phyloP scores from a whole-genome alignment of 2,888 invertebrate genomes.

The Spilarctia lutea region DNA sequence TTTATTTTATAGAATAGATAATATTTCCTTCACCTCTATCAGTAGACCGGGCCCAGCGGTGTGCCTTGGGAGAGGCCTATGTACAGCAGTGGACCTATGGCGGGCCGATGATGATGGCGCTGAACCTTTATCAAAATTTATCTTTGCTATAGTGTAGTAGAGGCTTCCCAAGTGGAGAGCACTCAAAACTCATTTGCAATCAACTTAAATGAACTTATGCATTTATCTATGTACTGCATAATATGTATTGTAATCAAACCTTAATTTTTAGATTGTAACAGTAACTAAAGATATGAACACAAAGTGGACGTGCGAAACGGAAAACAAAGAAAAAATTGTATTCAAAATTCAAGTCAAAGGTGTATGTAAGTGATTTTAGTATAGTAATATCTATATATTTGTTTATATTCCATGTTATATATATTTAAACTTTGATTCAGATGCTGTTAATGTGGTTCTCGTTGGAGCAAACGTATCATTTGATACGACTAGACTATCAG shows the following conservation, averaged over 20 bases:
- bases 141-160: no score
- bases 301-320: not conserved
- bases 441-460: not conserved
- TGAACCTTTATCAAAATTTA: no score
- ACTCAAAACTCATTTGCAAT: not conserved
- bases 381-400: not conserved
- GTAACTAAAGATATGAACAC: not conserved
- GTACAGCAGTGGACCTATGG: no score
- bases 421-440: not conserved
- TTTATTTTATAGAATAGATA: no score
- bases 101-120: no score
- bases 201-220: not conserved
- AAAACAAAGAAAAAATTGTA: not conserved
- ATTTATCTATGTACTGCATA: not conserved
- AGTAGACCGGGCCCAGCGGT: not conserved
- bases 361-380: slow-evolving; percentile 2
- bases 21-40: not conserved
- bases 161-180: not conserved
- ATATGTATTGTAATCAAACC: not conserved
- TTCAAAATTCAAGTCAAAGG: not conserved
- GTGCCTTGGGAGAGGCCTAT: no score
- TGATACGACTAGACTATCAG: not conserved
- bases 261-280: not conserved
- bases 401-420: not conserved
- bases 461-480: not conserved